Evolutionary conservation across 2,113 vertebrate genomes (phyloP).

Genomic region (Morone saxatilis): DNA sequence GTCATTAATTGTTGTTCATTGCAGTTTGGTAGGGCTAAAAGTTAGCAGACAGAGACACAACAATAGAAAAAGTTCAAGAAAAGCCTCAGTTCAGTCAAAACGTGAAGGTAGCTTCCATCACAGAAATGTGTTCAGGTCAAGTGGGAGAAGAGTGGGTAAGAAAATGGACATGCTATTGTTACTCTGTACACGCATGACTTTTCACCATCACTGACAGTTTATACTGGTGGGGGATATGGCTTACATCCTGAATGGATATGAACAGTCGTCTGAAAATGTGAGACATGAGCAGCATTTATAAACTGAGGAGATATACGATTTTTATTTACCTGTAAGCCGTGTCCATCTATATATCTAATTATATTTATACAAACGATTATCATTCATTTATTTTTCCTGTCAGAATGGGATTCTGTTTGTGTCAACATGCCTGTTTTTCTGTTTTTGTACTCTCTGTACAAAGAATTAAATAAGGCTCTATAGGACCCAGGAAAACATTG

Average conservation of each 20-base stretch:
- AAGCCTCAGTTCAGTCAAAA: conserved; percentile 1
- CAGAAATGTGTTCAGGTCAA: conserved; percentile 26
- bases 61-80: background rate
- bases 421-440: background rate
- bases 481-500: background rate
- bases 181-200: conserved; percentile 24
- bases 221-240: background rate
- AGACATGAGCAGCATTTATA: conserved; percentile 22
- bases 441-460: background rate
- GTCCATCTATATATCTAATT: background rate
- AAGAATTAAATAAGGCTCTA: conserved; percentile 8
- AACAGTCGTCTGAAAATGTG: conserved; percentile 1
- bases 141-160: background rate
- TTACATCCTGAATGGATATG: conserved; percentile 23
- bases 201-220: conserved; percentile 36
- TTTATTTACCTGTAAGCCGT: background rate
- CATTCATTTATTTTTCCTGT: background rate
- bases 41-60: background rate
- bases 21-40: background rate
- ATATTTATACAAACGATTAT: background rate
- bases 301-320: background rate
- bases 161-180: conserved; percentile 15
- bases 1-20: background rate
- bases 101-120: background rate
- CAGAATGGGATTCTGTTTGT: background rate